Evolutionary conservation across 1,140 invertebrate species (phyloP), one percentile per base, ranked within the genome.

Genomic region (Delia radicum): DNA sequence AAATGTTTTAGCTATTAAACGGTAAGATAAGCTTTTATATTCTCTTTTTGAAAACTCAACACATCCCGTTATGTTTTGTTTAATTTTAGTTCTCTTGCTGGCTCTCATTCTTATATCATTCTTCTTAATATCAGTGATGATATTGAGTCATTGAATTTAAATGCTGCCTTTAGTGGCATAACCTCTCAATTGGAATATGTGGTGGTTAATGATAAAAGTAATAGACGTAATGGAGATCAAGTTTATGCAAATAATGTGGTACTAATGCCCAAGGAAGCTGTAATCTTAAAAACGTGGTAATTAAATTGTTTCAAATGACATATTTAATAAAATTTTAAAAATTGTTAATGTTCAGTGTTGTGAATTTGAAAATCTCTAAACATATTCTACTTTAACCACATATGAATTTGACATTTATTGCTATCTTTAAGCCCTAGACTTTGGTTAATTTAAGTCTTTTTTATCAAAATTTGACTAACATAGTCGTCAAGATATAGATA

Each of bases 221-320:
- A 74, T 10, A 77, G 83, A 18, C 83, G 83, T 29, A 83, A 82
- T 77, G 81, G 82, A 24, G 83, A 85, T 75, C 55, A 78, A 0
- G 81, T 79, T 3, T 77, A 75, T 27, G 73, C 83, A 69, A 80
- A 83, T 48, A 80, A 79, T 0, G 62, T 85, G 37, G 61, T 81
- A 21, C n/a, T 85, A 77, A 76, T 85, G 81, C 83, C 83, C 73
- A 85, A 85, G 71, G 83, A 85, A 74, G 83, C 79, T 21, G 73
- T 85, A 28, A 80, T 84, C 4, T 78, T 84, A 2, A 80, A 77
- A 77, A 84, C 82, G n/a, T n/a, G n/a, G n/a, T n/a, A n/a, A n/a
- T n/a, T n/a, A n/a, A n/a, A n/a, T n/a, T 55, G 67, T 82, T 67
- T 81, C 75, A 6, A 15, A 13, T 42, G 12, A 42, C 10, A 33